These are phyloP conservation scores for Spisula solida DNA, from an alignment of 2,888 invertebrate genomes.

Conservation along the genomic window DNA sequence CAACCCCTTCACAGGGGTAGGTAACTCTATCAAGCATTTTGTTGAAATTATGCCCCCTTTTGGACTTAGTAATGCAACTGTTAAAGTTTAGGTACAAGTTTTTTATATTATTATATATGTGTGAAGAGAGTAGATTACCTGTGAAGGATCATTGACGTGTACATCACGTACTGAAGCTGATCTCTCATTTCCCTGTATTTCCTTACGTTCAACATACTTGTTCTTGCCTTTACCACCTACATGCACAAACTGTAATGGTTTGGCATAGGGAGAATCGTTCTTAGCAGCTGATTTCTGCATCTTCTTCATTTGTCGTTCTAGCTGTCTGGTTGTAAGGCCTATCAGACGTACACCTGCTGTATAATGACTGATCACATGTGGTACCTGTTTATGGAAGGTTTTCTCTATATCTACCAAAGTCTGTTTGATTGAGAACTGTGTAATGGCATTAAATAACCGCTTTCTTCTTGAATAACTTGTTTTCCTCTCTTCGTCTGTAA, in stretches of 20 bases:
- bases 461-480: slow-evolving; percentile 70
- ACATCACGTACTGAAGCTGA: slow-evolving; percentile 20
- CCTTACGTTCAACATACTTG: slow-evolving; percentile 33
- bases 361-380: slow-evolving; percentile 80
- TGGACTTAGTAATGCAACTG: too few species aligned
- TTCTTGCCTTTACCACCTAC: slow-evolving; percentile 54
- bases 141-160: neutral
- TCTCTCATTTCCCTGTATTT: neutral
- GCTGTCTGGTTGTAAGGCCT: slow-evolving; percentile 79
- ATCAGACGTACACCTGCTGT: slow-evolving; percentile 80
- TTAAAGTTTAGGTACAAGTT: too few species aligned
- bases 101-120: too few species aligned
- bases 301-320: slow-evolving; percentile 73
- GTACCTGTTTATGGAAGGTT: slow-evolving; percentile 69
- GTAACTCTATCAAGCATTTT: too few species aligned
- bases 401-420: slow-evolving; percentile 74
- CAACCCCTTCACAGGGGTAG: too few species aligned
- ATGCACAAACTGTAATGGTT: slow-evolving; percentile 77
- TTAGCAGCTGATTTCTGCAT: slow-evolving; percentile 75
- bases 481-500: slow-evolving; percentile 55
- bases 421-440: slow-evolving; percentile 75
- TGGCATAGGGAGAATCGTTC: slow-evolving; percentile 80
- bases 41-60: too few species aligned
- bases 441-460: slow-evolving; percentile 79
- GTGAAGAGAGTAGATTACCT: neutral